Base-by-base conservation (phyloP, 2,113 vertebrate genomes). In the Osmerus mordax region DNA sequence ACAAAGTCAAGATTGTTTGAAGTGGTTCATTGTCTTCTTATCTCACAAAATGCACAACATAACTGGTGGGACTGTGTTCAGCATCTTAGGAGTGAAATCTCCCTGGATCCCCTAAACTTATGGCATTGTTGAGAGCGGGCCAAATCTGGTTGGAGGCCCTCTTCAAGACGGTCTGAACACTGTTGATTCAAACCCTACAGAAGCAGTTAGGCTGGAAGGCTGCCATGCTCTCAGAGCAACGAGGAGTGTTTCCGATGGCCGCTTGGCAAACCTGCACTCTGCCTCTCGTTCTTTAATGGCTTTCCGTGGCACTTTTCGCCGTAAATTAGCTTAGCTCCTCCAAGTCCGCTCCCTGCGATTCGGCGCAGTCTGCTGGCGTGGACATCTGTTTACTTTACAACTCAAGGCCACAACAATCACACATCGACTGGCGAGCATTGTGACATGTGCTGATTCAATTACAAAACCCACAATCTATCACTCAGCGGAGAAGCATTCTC, bases 311-410 rank as follows among this genome's bases (percentile, higher is more conserved):
- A 41, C 19, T 21, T 53, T 23, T 53, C 15, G 62, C 51, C 47
- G 19, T 51, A 15, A 54, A 63, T 52, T 7, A 82, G n/a, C 7
- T 75, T 1, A 13, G 52, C 51, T 21, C 18, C 28, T 64, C 52
- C 19, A 32, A 53, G 61, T 67, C 54, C 51, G 23, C 60, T 64
- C 32, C n/a, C 29, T 62, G 21, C 29, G 11, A 62, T 19, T 14
- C 14, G 6, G 12, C 28, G 23, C 54, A 18, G 16, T n/a, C 29
- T 64, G 61, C 61, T 64, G 25, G 5, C 29, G 41, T 11, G 41
- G 41, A 12, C 41, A 12, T 47, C 41, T 47, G 41, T 12, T 47
- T 47, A 47, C 41, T 47, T 47, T 47, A 47, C 41, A 47, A 11
- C 41, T 47, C 41, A 47, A 9, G 2, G 9, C 9, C 41, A 47